phyloP scores from a whole-genome alignment of 2,113 vertebrate species.

The Loxodonta africana region DNA sequence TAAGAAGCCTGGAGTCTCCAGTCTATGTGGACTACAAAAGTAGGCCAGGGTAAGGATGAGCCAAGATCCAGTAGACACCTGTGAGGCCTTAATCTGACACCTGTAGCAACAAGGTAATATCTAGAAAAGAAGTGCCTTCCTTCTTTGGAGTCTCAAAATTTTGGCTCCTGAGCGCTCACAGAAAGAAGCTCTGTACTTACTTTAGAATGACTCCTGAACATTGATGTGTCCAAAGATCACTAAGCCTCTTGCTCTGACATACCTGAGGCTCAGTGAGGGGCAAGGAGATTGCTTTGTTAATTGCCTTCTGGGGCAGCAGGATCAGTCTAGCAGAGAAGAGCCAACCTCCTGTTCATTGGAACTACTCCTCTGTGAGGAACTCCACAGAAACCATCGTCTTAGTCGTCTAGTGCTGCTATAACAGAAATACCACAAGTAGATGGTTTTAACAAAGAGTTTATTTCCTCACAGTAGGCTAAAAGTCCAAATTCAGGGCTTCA shows the following conservation, averaged over 20 bases:
- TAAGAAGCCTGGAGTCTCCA: neutral
- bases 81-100: neutral
- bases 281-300: neutral
- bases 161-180: neutral
- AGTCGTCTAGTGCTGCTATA: too few species aligned
- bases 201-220: neutral
- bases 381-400: neutral
- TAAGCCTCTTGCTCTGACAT: neutral
- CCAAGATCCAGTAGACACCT: neutral
- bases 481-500: too few species aligned
- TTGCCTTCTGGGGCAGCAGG: neutral
- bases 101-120: neutral
- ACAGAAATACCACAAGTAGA: too few species aligned
- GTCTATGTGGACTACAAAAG: neutral
- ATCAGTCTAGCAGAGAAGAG: neutral
- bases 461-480: too few species aligned
- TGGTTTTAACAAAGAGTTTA: too few species aligned
- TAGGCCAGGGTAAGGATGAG: neutral
- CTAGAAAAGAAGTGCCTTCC: neutral
- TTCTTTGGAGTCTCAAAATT: neutral
- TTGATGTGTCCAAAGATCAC: neutral
- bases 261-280: neutral
- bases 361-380: neutral
- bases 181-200: neutral
- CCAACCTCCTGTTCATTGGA: fast-evolving